Evolutionary conservation across 1,140 invertebrate genomes (phyloP).

Genomic region (Bicyclus anynana): DNA sequence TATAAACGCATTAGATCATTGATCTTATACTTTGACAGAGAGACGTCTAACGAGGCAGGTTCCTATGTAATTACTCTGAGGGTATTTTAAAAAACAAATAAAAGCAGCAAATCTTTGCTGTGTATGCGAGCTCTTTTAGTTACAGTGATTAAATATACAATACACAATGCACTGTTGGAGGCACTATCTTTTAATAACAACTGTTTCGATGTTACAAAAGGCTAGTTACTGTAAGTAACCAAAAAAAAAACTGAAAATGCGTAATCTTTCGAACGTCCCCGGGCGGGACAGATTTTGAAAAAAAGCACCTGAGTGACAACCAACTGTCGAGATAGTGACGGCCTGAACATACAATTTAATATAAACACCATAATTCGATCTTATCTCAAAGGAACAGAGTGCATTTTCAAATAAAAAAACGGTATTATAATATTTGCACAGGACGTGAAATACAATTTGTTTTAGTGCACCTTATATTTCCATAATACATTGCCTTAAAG

Average conservation of each 20-base stretch:
- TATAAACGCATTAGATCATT: no score
- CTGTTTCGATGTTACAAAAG: neutral
- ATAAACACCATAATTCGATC: neutral
- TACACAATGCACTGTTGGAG: no score
- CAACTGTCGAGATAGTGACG: constrained; percentile 43
- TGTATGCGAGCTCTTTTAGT: no score
- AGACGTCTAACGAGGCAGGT: no score
- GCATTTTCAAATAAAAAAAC: constrained; percentile 4
- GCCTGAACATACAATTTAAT: constrained; percentile 22
- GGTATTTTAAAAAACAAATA: no score
- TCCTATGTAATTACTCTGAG: no score
- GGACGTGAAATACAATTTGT: constrained; percentile 20
- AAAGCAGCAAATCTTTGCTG: no score
- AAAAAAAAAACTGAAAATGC: neutral
- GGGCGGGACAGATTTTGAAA: constrained; percentile 23
- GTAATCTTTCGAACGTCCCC: constrained; percentile 19
- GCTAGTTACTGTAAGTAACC: neutral
- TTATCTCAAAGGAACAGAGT: constrained; percentile 6
- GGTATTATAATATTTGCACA: constrained; percentile 6
- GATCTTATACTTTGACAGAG: no score
- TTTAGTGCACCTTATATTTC: constrained; percentile 13
- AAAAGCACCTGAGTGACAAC: constrained; percentile 19
- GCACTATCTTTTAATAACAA: neutral
- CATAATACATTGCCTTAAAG: constrained; percentile 11
- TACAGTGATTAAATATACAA: no score